Evolutionary conservation across 2,888 invertebrate genomes (phyloP), one percentile per base, ranked within the genome.

Genomic region (Entomobrya multifasciata): DNA sequence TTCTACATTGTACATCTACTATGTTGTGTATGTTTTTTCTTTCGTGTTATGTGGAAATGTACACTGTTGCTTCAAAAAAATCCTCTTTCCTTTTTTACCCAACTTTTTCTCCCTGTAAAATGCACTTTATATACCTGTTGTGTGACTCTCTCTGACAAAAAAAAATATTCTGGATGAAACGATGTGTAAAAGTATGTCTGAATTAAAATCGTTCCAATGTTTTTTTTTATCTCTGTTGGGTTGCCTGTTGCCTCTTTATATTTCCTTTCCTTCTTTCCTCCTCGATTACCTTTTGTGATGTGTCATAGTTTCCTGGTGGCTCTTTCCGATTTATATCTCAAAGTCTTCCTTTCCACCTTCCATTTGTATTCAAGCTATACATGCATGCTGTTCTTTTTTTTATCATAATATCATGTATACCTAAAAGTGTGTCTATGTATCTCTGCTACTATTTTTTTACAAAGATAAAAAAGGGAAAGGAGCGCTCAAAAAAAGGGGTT

Each of bases 301-400:
- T 83, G 83, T 77, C 67, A 83, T 83, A 76, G 41, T 83, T 82
- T 83, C 47, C 65, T 62, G 76, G 62, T 65, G 44, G 76, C 44
- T 67, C 65, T 27, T 49, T 17, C 65, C 55, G 76, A 83, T 77
- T 83, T 83, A 76, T 74, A 67, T 41, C 11, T 52, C n/a, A 13
- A 65, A 41, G 22, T 41, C 41, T 8, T 67, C 41, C 44, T 67
- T 67, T 15, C 67, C 44, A 67, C 20, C 49, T 22, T 67, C 22
- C 57, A 22, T 10, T 41, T n/a, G 0, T 44, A 11, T 41, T 41
- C 41, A n/a, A n/a, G n/a, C n/a, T n/a, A n/a, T n/a, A n/a, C n/a
- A n/a, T n/a, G n/a, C n/a, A n/a, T n/a, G n/a, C 67, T 44, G 17
- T 27, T 10, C 8, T 20, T 67, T 8, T 20, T 1, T 67, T 0